Conservation (phyloP, 1,140 invertebrate species). For the Pseudomyrmex sp. region DNA sequence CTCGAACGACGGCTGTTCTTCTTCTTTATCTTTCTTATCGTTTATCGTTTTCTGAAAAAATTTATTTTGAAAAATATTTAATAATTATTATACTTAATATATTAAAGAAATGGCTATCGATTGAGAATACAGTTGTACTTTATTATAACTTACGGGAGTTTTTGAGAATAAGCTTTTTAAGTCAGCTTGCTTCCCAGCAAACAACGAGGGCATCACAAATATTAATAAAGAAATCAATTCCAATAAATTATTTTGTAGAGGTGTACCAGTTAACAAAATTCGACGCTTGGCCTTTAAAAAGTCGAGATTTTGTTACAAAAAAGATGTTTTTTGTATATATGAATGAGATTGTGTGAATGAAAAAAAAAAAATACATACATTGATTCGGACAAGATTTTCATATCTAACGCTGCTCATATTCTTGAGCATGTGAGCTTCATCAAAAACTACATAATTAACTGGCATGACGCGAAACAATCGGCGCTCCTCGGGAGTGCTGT, state of each 20-base stretch:
- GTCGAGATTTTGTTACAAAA: constrained; percentile 38
- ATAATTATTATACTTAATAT: neutral
- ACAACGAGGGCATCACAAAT: constrained; percentile 98
- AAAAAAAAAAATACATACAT: constrained; percentile 85
- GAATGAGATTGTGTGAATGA: neutral
- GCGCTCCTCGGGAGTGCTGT: constrained; percentile 94
- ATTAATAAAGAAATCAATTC: constrained; percentile 98
- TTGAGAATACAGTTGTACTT: neutral
- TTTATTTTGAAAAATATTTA: constrained; percentile 83
- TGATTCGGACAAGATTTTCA: constrained; percentile 94
- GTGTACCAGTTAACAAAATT: constrained; percentile 95
- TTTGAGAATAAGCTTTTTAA: constrained; percentile 95
- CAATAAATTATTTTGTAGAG: constrained; percentile 97
- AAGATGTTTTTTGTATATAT: neutral
- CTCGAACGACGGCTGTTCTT: constrained; percentile 92
- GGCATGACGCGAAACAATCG: constrained; percentile 95
- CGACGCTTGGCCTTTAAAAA: constrained; percentile 90
- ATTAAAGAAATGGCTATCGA: constrained; percentile 41
- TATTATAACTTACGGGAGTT: constrained; percentile 86
- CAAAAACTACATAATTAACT: constrained; percentile 97
- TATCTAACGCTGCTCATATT: constrained; percentile 98
- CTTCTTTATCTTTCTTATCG: constrained; percentile 85
- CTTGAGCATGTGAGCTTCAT: constrained; percentile 99
- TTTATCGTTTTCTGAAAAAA: constrained; percentile 79
- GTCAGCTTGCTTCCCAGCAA: constrained; percentile 94